phyloP scores from a whole-genome alignment of 2,113 vertebrate genomes.

The Himantopus leucocephalus region DNA sequence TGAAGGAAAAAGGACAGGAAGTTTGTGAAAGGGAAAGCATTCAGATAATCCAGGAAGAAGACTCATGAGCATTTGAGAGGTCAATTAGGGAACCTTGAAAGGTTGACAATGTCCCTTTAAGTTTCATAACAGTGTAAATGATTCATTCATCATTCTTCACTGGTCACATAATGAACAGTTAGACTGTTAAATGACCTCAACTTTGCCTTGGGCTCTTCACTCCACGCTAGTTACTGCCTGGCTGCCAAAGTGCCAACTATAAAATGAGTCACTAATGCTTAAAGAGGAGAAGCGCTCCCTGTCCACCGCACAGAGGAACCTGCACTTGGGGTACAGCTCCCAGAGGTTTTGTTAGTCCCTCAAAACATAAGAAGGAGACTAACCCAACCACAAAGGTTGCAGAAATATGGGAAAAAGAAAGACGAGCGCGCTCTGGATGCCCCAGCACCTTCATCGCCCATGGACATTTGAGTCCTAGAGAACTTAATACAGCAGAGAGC shows the following conservation, averaged over 20 bases:
- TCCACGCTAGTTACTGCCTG: background rate
- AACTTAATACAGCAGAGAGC: background rate
- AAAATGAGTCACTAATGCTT: constrained; percentile 33
- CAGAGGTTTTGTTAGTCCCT: background rate
- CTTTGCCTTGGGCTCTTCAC: constrained; percentile 23
- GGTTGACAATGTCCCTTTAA: constrained; percentile 7
- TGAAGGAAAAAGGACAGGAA: background rate
- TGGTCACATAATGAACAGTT: constrained; percentile 42
- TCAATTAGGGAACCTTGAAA: constrained; percentile 26
- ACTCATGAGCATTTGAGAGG: background rate
- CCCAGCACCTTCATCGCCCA: background rate
- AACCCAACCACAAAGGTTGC: background rate
- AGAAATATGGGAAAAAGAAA: background rate
- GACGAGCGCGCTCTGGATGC: fast-evolving
- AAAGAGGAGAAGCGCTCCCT: background rate
- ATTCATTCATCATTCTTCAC: constrained; percentile 43
- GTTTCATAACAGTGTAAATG: constrained; percentile 35
- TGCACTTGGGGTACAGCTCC: background rate
- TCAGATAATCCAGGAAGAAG: background rate
- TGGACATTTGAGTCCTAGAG: background rate
- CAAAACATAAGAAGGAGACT: background rate
- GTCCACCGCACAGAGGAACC: background rate
- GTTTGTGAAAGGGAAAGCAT: background rate
- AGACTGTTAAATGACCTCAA: constrained; percentile 29
- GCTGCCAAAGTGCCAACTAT: background rate